A percentile compares a stretch with the other conserved stretches of the same genome.
Conservation (phyloP, 2,113 vertebrate genomes). For the Casuarius casuarius region DNA sequence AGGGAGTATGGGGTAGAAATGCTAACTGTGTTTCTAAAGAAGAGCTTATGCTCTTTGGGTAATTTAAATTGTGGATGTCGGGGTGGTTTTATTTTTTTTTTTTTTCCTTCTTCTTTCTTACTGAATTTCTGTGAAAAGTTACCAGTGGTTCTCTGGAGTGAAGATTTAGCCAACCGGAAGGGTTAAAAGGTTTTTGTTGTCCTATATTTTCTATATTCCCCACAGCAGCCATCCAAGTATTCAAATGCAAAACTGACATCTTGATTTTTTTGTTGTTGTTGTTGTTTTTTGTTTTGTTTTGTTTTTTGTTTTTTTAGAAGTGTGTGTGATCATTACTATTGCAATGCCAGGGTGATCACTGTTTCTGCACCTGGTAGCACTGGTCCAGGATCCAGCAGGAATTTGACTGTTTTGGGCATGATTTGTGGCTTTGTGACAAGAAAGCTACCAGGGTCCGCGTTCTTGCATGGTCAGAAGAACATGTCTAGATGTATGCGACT, state of each 20-base stretch:
- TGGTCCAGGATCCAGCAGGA: background rate
- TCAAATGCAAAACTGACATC: background rate
- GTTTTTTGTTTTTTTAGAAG: background rate
- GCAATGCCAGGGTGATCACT: background rate
- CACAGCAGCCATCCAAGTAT: background rate
- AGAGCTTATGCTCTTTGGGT: background rate
- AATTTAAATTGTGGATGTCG: accelerated
- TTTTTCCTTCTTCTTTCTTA: background rate
- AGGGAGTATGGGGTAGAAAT: background rate
- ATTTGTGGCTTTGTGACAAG: background rate
- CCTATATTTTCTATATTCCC: background rate
- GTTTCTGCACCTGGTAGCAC: accelerated
- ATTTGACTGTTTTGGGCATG: background rate
- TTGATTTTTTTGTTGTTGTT: too few relatives aligned
- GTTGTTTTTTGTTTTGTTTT: too few relatives aligned
- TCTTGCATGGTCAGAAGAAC: accelerated
- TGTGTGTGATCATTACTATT: background rate
- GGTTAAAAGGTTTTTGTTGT: background rate
- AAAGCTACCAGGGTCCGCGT: background rate
- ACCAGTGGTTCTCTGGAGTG: background rate
- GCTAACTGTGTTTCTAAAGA: background rate
- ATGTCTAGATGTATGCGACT: background rate
- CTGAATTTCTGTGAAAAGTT: background rate
- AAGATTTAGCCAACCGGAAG: background rate
- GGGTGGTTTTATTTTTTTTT: too few relatives aligned